Conservation (phyloP, 2,888 invertebrate species). For the Timandra comae region DNA sequence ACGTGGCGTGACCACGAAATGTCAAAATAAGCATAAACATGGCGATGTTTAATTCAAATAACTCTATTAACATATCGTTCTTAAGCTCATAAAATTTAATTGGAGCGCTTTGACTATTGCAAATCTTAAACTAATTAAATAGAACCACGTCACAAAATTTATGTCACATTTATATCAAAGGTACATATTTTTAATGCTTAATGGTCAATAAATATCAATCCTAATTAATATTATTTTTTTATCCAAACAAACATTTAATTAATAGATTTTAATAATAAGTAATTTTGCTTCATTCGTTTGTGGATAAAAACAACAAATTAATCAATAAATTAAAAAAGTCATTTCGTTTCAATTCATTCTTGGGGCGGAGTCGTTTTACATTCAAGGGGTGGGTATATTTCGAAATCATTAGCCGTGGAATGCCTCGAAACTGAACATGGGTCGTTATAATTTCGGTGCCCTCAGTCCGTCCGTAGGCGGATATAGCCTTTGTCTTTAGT, state of each 20-base stretch:
- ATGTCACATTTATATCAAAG: no score
- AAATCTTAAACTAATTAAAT: no score
- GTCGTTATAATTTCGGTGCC: conserved; percentile 68
- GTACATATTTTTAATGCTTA: no score
- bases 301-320: conserved; percentile 66
- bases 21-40: conserved; percentile 39
- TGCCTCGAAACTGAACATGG: conserved; percentile 59
- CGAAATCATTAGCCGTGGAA: conserved; percentile 73
- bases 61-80: conserved; percentile 27
- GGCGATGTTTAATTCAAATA: conserved; percentile 26
- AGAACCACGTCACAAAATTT: no score
- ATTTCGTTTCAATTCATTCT: conserved; percentile 71
- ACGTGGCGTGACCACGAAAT: conserved; percentile 37
- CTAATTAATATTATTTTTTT: no score
- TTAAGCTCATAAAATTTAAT: conserved; percentile 19
- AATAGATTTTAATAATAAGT: conserved; percentile 21
- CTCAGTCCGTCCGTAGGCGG: conserved; percentile 64
- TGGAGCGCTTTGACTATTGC: conserved; percentile 3
- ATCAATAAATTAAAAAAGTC: conserved; percentile 59
- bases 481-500: conserved; percentile 68
- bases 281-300: no score
- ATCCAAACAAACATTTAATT: conserved; percentile 19
- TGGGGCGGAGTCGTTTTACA: conserved; percentile 72
- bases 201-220: neutral
- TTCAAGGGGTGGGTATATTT: conserved; percentile 74